Conservation (phyloP, 2,797 vertebrate species). For the Falco cherrug region DNA sequence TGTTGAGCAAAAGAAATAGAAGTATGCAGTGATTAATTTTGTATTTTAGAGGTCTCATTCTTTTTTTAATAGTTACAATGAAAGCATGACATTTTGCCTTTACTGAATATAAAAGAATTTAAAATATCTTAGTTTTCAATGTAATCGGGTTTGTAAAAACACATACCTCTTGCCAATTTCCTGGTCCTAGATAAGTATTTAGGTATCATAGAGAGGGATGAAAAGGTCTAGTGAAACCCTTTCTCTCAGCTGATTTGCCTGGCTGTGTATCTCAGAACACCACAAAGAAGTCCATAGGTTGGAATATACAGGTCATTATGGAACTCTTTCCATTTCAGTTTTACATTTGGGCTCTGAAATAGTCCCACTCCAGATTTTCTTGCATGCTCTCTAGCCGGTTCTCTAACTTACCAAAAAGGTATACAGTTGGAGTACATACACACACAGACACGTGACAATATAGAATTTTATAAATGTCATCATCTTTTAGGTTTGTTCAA, state of each 20-base stretch:
- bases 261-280: background rate
- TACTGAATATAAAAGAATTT: background rate
- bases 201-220: background rate
- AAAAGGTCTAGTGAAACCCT: background rate
- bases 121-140: background rate
- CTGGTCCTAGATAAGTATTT: background rate
- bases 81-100: background rate
- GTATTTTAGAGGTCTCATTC: background rate
- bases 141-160: background rate
- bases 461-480: background rate
- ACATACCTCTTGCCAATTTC: background rate
- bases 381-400: background rate
- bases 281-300: background rate
- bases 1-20: background rate
- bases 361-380: background rate
- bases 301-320: background rate
- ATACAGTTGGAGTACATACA: background rate
- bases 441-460: background rate
- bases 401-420: background rate
- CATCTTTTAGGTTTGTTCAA: constrained; percentile 40
- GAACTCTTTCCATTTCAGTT: background rate
- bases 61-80: background rate
- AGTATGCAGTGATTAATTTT: background rate
- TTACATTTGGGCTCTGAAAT: background rate
- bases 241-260: background rate